Evolutionary conservation across 2,797 vertebrate species (phyloP).

Genomic region (Cetoscarus ocellatus): DNA sequence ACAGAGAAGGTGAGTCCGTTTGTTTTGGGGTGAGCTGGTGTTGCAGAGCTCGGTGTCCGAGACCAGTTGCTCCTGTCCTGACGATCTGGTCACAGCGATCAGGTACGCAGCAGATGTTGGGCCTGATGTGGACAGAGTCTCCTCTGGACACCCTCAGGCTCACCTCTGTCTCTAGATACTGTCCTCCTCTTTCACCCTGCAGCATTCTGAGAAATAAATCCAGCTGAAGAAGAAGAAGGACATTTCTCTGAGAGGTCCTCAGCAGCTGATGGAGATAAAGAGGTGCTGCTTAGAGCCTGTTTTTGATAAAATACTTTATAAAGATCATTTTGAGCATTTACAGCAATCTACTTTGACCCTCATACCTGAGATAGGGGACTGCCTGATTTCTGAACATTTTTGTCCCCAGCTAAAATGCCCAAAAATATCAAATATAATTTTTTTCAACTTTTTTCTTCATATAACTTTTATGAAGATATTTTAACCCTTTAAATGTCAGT

Average conservation of each 20-base stretch:
- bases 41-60: conserved; percentile 11
- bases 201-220: background rate
- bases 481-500: no score
- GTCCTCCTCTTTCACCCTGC: background rate
- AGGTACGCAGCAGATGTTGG: conserved; percentile 47
- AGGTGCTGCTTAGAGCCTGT: no score
- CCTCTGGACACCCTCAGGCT: conserved; percentile 23
- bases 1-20: conserved; percentile 6
- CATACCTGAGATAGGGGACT: no score
- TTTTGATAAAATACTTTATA: no score
- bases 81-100: conserved; percentile 24
- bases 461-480: no score
- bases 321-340: no score
- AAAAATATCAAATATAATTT: no score
- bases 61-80: conserved; percentile 29
- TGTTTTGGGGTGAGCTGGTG: conserved; percentile 13
- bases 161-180: background rate
- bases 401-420: no score
- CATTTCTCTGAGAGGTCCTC: background rate
- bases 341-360: no score
- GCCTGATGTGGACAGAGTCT: conserved; percentile 24
- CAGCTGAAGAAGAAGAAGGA: background rate
- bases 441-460: no score
- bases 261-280: no score
- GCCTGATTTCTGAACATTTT: no score